Base-by-base conservation (phyloP, 1,140 invertebrate species). In the Sycophila sp. region DNA sequence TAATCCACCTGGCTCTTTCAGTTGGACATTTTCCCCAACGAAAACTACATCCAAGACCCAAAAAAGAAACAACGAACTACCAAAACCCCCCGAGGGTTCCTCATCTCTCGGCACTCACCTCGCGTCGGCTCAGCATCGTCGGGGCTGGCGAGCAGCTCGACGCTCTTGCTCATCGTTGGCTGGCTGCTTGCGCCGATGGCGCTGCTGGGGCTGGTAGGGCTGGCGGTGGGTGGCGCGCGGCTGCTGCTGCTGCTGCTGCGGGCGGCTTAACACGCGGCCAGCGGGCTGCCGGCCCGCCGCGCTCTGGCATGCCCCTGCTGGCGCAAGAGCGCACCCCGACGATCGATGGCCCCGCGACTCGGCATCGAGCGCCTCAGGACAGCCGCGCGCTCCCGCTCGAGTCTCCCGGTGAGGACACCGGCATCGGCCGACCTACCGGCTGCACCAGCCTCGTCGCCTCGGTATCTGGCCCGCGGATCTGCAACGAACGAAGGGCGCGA, bases 161-260 rank as follows among this genome's bases (percentile, higher is more conserved):
- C 81, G 73, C 81, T 84, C 68, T 84, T 84, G 78, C 83, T 84
- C 83, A 84, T 84, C 32, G 15, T 68, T 36, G 1, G 32, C 13
- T 30, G 36, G n/a, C 32, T 26, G 45, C 17, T 49, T 17, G 4
- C 11, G 55, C 28, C 30, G 53, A 4, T 24, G 47, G 11, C 24
- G 40, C 22, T 45, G 38, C 38, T 30, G 51, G 26, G 4, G 28
- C 5, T 30, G 24, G 24, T 11, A 30, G 6, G 5, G 55, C 2
- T 10, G 55, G 38, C n/a, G 42, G 42, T 22, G 24, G 42, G 42
- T 19, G 42, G 42, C 19, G 19, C 42, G 42, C 17, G 42, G 17
- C 40, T 8, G 40, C 40, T 17, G 17, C 40, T 7, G 40, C 47
- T 11, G 47, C 47, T 11, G 47, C 49, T 11, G 49, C 42, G 24